Base-by-base conservation (phyloP, 2,888 invertebrate genomes). In the Drosophila pegasa region DNA sequence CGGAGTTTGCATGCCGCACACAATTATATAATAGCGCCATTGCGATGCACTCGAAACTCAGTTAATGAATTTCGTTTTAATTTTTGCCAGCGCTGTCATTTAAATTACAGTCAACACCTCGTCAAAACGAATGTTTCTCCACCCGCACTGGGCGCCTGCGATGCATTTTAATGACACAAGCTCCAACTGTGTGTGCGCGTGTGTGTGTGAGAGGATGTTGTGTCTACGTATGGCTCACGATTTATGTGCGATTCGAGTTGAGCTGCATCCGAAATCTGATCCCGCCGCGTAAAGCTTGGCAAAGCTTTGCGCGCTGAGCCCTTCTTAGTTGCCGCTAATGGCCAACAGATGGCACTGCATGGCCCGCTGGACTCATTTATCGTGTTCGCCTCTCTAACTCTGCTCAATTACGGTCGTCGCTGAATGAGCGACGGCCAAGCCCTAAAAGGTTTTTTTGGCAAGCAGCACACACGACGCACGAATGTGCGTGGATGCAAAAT, bases 31-130 rank as follows among this genome's bases (percentile, higher is more conserved):
- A 82, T 74, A 70, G 47, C 31, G 56, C 27, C 33, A 45, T 29
- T 45, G 45, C 45, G 56, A 18, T 47, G 56, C 56, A 57, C 59
- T 71, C 70, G 29, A 74, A 72, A 75, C 76, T 73, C 71, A 58
- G 63, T 78, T 75, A 64, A 29, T 51, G 4, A 29, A 45, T 58
- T 18, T 38, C 40, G 37, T 25, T 38, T 37, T 6, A 27, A 31
- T 51, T 12, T 71, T 54, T 38, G 59, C 67, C 47, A 61, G 64
- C 45, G 66, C 60, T 78, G 81, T 81, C 75, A 75, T 85, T 88
- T 77, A 86, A 88, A 87, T 85, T 79, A 75, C 77, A 79, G 75
- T 69, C 86, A 71, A 88, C 86, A 87, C 86, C 87, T 88, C 87
- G 81, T 88, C 82, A 81, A 84, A 88, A 87, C 74, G 87, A 88